phyloP scores from a whole-genome alignment of 2,888 invertebrate genomes.

The Synergus gifuensis region DNA sequence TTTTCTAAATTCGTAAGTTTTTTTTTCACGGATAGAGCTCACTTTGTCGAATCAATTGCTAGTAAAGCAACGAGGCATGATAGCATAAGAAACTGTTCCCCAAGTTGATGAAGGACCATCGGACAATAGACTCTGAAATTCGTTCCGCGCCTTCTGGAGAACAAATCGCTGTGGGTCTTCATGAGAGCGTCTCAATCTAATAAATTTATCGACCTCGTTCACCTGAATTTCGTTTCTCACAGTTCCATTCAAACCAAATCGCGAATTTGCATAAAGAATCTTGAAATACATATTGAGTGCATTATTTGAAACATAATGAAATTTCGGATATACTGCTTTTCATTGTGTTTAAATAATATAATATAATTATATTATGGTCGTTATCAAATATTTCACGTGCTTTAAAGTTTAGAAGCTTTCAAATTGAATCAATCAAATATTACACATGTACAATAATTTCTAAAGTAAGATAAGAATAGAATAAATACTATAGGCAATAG shows the following conservation, averaged over 20 bases:
- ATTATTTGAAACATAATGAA: neutral
- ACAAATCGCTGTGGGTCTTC: constrained; percentile 43
- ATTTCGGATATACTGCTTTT: neutral
- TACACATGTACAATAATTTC: neutral
- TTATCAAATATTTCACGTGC: neutral
- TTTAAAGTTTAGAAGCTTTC: neutral
- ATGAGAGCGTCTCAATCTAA: constrained; percentile 66
- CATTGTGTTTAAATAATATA: neutral
- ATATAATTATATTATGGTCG: neutral
- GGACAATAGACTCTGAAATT: constrained; percentile 16
- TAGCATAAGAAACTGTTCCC: constrained; percentile 14
- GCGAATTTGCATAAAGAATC: neutral
- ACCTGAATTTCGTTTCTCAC: constrained; percentile 21
- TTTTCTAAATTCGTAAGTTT: neutral
- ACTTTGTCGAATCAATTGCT: constrained; percentile 31
- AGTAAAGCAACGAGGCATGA: constrained; percentile 38
- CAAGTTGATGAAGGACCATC: constrained; percentile 1
- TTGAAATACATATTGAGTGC: neutral
- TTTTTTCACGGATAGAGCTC: constrained; percentile 5
- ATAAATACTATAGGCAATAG: neutral
- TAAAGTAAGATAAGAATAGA: neutral
- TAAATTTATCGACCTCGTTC: constrained; percentile 60
- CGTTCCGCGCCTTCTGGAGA: constrained; percentile 34
- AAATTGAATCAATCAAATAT: neutral
- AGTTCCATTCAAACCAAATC: neutral